Evolutionary conservation across 1,140 invertebrate genomes (phyloP).

Genomic region (Eufriesea mexicana): DNA sequence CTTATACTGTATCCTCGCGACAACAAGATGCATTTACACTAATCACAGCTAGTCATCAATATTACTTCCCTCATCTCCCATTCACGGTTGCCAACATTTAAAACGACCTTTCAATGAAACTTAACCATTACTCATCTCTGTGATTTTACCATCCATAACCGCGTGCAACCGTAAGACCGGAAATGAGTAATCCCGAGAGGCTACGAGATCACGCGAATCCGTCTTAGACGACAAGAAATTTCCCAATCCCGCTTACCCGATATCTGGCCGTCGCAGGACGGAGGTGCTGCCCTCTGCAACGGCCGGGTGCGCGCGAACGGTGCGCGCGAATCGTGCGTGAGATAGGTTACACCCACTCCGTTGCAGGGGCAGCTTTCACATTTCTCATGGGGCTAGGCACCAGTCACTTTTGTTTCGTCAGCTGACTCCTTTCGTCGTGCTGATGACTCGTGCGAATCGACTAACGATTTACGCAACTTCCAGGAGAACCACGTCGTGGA

Average conservation of each 20-base stretch:
- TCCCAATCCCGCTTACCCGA: background rate
- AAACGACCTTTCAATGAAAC: background rate
- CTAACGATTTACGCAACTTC: conserved; percentile 52
- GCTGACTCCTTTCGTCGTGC: conserved; percentile 27
- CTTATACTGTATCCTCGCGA: background rate
- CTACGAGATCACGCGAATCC: background rate
- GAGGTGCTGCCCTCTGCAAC: background rate
- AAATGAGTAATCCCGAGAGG: background rate
- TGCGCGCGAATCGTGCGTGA: conserved; percentile 60
- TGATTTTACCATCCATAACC: background rate
- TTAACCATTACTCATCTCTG: background rate
- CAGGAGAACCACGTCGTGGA: background rate
- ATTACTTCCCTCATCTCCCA: background rate
- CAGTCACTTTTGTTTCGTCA: conserved; percentile 42
- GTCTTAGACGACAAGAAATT: background rate
- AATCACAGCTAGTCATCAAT: background rate
- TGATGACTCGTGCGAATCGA: conserved; percentile 62
- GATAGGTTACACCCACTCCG: conserved; percentile 67
- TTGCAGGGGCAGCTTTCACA: conserved; percentile 69
- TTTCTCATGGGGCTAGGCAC: conserved; percentile 67
- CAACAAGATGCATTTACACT: background rate
- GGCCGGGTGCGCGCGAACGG: background rate
- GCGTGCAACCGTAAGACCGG: background rate
- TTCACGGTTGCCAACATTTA: background rate
- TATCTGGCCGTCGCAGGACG: background rate